These are phyloP conservation scores for Macropodus opercularis DNA, from an alignment of 2,797 vertebrate species.

Conservation along the genomic window DNA sequence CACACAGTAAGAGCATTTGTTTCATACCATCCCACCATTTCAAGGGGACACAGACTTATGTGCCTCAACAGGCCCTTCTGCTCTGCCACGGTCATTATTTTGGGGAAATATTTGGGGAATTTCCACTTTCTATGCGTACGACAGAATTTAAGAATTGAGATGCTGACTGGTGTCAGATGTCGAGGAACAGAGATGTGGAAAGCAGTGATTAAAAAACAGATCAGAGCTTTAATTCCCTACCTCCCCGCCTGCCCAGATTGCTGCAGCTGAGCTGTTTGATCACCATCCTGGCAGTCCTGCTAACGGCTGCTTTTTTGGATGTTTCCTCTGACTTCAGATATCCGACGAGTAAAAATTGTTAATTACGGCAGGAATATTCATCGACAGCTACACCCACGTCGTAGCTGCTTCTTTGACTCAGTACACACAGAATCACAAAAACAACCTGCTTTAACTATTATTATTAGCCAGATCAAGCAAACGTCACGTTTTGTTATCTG, in stretches of 20 bases:
- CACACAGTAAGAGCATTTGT: too few species aligned
- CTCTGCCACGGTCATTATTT: conserved; percentile 53
- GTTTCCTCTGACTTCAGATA: conserved; percentile 56
- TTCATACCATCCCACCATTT: conserved; percentile 15
- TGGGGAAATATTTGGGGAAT: conserved; percentile 67
- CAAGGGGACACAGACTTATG: conserved; percentile 30
- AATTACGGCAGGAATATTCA: conserved; percentile 69
- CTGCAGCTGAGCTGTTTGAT: conserved; percentile 76
- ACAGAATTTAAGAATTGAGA: conserved; percentile 65
- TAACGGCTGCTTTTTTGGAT: conserved; percentile 54
- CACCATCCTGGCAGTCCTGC: conserved; percentile 60
- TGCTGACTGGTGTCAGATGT: conserved; percentile 73
- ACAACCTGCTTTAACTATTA: conserved; percentile 56
- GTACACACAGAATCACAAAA: not conserved
- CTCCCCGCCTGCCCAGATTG: conserved; percentile 67
- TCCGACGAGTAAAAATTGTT: conserved; percentile 52
- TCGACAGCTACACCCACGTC: conserved; percentile 39
- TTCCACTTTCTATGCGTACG: conserved; percentile 66
- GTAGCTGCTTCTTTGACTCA: conserved; percentile 27
- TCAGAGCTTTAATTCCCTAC: conserved; percentile 74
- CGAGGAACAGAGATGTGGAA: conserved; percentile 55
- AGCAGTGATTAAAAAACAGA: conserved; percentile 81
- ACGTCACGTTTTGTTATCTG: conserved; percentile 33
- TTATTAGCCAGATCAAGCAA: conserved; percentile 59
- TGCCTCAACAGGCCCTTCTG: conserved; percentile 42